Conservation (phyloP, 2,888 invertebrate genomes). For the Mythimna pallens region DNA sequence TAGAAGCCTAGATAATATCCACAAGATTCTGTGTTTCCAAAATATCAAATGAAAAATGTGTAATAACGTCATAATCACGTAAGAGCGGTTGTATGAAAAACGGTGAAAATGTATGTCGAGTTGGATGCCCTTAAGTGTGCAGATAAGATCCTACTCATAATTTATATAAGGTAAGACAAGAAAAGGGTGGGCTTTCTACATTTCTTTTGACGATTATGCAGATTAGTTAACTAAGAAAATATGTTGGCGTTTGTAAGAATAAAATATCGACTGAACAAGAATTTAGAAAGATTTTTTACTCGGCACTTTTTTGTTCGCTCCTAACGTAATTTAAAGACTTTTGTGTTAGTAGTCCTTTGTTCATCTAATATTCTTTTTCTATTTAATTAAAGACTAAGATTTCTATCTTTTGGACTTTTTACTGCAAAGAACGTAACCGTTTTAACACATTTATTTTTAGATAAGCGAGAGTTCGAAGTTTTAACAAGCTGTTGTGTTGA, state of each 20-base stretch:
- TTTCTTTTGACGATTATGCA: not conserved
- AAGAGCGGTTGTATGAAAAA: too few species aligned
- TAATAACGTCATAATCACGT: too few species aligned
- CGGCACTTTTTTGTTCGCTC: slow-evolving; percentile 1
- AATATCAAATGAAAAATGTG: too few species aligned
- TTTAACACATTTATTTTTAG: not conserved
- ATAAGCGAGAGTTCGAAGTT: not conserved
- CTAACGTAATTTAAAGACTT: slow-evolving; percentile 3
- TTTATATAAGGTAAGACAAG: slow-evolving; percentile 1
- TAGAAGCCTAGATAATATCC: too few species aligned
- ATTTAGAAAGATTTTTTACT: not conserved
- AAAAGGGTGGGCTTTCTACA: not conserved
- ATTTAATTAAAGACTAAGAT: slow-evolving; percentile 7
- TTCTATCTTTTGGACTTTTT: not conserved
- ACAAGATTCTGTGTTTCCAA: too few species aligned
- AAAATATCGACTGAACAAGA: not conserved
- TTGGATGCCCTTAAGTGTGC: not conserved
- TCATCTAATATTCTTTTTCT: not conserved
- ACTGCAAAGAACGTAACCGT: not conserved
- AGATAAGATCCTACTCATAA: not conserved
- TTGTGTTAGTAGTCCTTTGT: not conserved
- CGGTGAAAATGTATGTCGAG: too few species aligned
- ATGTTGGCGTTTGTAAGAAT: not conserved
- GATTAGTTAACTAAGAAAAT: not conserved
- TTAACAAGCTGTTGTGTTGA: not conserved